Percentiles rank a stretch among this genome's conserved stretches.
phyloP scores from a whole-genome alignment of 2,113 vertebrate genomes.

The Actinemys pallida region DNA sequence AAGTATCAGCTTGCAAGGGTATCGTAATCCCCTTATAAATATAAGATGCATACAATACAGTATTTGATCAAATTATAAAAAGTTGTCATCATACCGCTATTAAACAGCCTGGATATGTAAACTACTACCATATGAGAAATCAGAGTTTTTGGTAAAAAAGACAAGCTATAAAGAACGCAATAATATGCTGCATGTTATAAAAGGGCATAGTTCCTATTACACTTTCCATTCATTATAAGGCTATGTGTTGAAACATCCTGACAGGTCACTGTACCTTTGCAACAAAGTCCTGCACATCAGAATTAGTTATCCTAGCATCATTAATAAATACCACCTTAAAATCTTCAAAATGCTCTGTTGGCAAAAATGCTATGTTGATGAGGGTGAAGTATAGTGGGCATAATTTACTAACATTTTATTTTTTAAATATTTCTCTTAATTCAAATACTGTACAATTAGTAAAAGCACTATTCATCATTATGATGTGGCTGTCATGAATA shows the following conservation, averaged over 20 bases:
- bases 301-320: slow-evolving; percentile 12
- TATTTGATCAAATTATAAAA: slow-evolving; percentile 62
- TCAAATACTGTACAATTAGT: slow-evolving; percentile 50
- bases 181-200: slow-evolving; percentile 4
- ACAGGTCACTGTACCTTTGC: background rate
- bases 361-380: slow-evolving; percentile 10
- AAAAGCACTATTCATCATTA: slow-evolving; percentile 48
- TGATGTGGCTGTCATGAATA: slow-evolving; percentile 46
- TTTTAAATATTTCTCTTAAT: slow-evolving; percentile 48
- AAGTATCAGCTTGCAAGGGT: slow-evolving; percentile 34
- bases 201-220: background rate
- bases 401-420: slow-evolving; percentile 39
- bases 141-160: background rate
- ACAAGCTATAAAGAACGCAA: slow-evolving; percentile 51
- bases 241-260: slow-evolving; percentile 15
- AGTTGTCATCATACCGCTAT: slow-evolving; percentile 3
- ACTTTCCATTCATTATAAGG: background rate
- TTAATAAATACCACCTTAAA: slow-evolving; percentile 6
- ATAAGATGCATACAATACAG: slow-evolving; percentile 43
- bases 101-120: slow-evolving; percentile 28
- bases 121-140: slow-evolving; percentile 10
- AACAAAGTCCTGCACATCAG: slow-evolving; percentile 15
- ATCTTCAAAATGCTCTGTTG: background rate
- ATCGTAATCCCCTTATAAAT: slow-evolving; percentile 49
- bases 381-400: background rate